A percentile compares a stretch with the other conserved stretches of the same genome.
Evolutionary conservation across 2,888 invertebrate species (phyloP).

Genomic region (Leptinotarsa haldemani): DNA sequence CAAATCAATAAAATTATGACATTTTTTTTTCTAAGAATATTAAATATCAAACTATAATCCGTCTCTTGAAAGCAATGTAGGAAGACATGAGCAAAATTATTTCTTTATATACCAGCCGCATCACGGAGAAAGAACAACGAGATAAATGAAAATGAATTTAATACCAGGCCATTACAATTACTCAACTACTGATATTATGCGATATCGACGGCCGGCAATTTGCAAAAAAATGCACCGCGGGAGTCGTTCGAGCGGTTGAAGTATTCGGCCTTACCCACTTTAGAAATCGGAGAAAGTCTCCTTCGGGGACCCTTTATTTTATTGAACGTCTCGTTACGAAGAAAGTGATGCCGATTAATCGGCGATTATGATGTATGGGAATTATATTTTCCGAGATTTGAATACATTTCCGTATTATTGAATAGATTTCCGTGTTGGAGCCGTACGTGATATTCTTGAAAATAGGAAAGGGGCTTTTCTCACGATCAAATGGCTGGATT

Average conservation of each 20-base stretch:
- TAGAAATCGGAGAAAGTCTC: conserved; percentile 48
- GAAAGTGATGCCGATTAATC: conserved; percentile 30
- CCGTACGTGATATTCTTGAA: neutral
- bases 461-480: neutral
- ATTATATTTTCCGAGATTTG: conserved; percentile 22
- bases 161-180: neutral
- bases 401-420: conserved; percentile 4
- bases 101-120: too few species aligned
- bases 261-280: conserved; percentile 42
- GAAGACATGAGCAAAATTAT: too few species aligned
- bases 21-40: too few species aligned
- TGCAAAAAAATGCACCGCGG: neutral
- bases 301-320: conserved; percentile 32
- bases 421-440: neutral
- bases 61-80: too few species aligned
- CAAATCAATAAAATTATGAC: too few species aligned
- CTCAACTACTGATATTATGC: neutral
- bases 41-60: too few species aligned
- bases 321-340: conserved; percentile 28
- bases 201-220: neutral
- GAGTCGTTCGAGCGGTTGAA: neutral
- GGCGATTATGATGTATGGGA: conserved; percentile 22
- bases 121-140: too few species aligned
- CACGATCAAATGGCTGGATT: neutral
- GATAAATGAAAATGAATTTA: neutral